Evolutionary conservation across 2,797 vertebrate genomes (phyloP), one percentile per base, ranked within the genome.

Genomic region (Leptodactylus fallax): DNA sequence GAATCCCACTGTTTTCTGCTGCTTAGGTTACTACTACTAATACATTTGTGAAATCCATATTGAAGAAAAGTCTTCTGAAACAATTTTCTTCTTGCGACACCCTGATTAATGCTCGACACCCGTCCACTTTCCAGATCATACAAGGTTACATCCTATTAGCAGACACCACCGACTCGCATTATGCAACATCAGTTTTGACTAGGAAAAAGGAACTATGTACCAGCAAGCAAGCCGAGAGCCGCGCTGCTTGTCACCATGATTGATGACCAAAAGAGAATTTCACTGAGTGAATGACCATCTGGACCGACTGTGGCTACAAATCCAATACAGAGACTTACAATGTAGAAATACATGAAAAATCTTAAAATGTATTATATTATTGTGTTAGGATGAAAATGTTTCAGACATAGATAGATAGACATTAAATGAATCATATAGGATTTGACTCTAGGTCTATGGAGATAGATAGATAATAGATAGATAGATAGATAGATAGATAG

Each of bases 101-200:
- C 79, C 72, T 78, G 58, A 80, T 79, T 60, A 88, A 61, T 79
- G 55, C 45, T 58, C 60, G 23, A 65, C 51, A 67, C 78, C 23
- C 19, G 6, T 83, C 17, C 27, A 63, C 53, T 61, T 88, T 88
- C 67, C 36, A 79, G 78, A 88, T 88, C 51, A 85, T 79, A 79
- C 87, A 88, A 85, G 87, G 87, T 88, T 84, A 85, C 79, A 61
- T 88, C 87, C 63, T 78, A 88, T 88, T 88, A 88, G 76, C 51
- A 88, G 81, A 88, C 63, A 72, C 76, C 76, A 79, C 23, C 51
- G 63, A 88, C 61, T 79, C 82, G 72, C 83, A 88, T 86, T 89
- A 85, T 86, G 87, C 83, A 85, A 74, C 83, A 89, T 89, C 87
- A 89, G 87, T 85, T 76, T 86, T 77, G 55, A 81, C 67, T 53